phyloP scores from a whole-genome alignment of 1,140 invertebrate species.

The Micrasema minimum region DNA sequence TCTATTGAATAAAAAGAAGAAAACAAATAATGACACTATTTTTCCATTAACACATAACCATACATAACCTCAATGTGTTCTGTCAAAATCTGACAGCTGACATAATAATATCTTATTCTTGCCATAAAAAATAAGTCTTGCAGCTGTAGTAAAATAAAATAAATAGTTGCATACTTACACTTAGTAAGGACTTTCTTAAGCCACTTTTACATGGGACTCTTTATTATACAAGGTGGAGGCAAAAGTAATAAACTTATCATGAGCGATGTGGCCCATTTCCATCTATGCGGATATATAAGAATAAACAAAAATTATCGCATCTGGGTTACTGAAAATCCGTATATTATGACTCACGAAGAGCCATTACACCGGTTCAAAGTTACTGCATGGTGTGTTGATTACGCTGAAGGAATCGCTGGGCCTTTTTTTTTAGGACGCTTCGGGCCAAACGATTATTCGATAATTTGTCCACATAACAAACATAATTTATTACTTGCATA shows the following conservation, averaged over 20 bases:
- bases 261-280: background rate
- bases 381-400: conserved; percentile 52
- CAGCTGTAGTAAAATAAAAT: too few species aligned
- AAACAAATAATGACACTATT: conserved; percentile 1
- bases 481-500: too few species aligned
- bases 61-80: conserved; percentile 19
- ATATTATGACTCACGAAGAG: conserved; percentile 38
- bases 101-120: background rate
- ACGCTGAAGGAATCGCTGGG: conserved; percentile 45
- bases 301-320: too few species aligned
- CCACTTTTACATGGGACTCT: too few species aligned
- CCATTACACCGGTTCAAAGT: conserved; percentile 50
- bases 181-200: too few species aligned
- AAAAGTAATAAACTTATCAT: conserved; percentile 15
- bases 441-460: conserved; percentile 41
- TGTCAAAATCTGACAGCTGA: conserved; percentile 15
- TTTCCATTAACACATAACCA: too few species aligned
- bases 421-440: conserved; percentile 54
- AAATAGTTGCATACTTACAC: too few species aligned
- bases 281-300: too few species aligned
- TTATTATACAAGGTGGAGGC: too few species aligned
- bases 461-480: too few species aligned
- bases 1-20: background rate
- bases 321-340: conserved; percentile 48
- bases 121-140: conserved; percentile 1